phyloP scores from a whole-genome alignment of 2,797 vertebrate genomes.

The Choloepus didactylus region DNA sequence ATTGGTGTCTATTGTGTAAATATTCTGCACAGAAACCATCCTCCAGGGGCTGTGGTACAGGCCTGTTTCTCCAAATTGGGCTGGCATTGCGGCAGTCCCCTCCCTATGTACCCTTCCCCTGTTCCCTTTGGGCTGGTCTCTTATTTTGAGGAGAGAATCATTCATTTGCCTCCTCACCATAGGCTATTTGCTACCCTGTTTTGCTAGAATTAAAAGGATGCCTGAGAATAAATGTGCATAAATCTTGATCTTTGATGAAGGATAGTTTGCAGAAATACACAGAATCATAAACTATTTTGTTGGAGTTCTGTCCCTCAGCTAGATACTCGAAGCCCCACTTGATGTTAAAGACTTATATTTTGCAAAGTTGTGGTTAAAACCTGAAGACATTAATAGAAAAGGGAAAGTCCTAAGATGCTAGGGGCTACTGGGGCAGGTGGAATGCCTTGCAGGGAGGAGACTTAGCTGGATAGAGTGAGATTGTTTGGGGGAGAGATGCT shows the following conservation, averaged over 20 bases:
- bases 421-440: neutral
- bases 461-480: neutral
- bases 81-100: conserved; percentile 54
- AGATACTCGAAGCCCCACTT: conserved; percentile 2
- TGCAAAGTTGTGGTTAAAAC: conserved; percentile 51
- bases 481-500: neutral
- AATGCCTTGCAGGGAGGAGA: neutral
- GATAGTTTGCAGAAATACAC: conserved; percentile 22
- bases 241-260: conserved; percentile 62
- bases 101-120: conserved; percentile 49
- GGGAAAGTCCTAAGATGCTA: neutral
- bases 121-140: neutral
- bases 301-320: conserved; percentile 12
- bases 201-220: conserved; percentile 61
- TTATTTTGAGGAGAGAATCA: conserved; percentile 68
- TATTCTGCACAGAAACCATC: conserved; percentile 76
- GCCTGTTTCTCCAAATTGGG: conserved; percentile 62
- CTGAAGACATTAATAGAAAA: conserved; percentile 47
- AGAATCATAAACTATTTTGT: conserved; percentile 61
- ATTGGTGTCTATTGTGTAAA: conserved; percentile 88
- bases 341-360: conserved; percentile 45
- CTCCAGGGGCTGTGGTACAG: conserved; percentile 56
- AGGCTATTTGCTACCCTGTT: conserved; percentile 65
- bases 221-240: conserved; percentile 69
- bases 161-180: conserved; percentile 51